phyloP scores from a whole-genome alignment of 2,797 vertebrate species.

The Masticophis lateralis region DNA sequence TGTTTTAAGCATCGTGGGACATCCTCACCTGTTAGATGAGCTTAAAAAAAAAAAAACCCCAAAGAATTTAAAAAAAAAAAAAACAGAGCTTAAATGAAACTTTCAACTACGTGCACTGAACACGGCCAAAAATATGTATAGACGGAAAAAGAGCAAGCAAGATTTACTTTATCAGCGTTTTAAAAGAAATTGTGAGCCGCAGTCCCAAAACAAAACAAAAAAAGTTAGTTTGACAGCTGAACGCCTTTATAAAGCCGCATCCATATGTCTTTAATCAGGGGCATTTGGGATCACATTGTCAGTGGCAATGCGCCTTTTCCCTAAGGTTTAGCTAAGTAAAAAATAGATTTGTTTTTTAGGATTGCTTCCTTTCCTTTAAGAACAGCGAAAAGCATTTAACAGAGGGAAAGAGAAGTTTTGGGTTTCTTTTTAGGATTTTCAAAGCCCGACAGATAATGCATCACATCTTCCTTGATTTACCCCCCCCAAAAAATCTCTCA shows the following conservation, averaged over 20 bases:
- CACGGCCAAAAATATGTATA: slow-evolving; percentile 47
- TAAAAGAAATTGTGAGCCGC: fast-evolving
- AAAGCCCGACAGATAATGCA: background rate
- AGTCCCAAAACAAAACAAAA: slow-evolving; percentile 27
- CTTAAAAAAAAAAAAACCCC: background rate
- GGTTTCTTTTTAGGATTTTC: background rate
- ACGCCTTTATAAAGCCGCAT: slow-evolving; percentile 11
- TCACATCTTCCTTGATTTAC: slow-evolving; percentile 25
- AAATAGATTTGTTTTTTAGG: background rate
- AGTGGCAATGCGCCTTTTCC: slow-evolving; percentile 39
- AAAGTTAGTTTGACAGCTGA: slow-evolving; percentile 37
- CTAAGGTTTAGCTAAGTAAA: slow-evolving; percentile 15
- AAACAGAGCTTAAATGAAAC: background rate
- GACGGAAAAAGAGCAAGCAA: slow-evolving; percentile 18
- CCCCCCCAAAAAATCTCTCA: background rate
- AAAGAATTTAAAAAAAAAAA: background rate
- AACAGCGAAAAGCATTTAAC: slow-evolving; percentile 38
- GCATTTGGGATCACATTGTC: slow-evolving; percentile 52
- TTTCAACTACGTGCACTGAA: background rate
- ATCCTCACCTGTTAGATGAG: no score
- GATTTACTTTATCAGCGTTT: background rate
- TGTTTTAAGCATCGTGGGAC: background rate
- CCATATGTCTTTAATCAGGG: slow-evolving; percentile 56
- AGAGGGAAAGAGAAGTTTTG: slow-evolving; percentile 22
- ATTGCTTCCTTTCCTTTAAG: slow-evolving; percentile 20